A percentile compares a stretch with the other conserved stretches of the same genome.
Evolutionary conservation across 2,113 vertebrate species (phyloP).

Genomic region (Platysternon megacephalum): DNA sequence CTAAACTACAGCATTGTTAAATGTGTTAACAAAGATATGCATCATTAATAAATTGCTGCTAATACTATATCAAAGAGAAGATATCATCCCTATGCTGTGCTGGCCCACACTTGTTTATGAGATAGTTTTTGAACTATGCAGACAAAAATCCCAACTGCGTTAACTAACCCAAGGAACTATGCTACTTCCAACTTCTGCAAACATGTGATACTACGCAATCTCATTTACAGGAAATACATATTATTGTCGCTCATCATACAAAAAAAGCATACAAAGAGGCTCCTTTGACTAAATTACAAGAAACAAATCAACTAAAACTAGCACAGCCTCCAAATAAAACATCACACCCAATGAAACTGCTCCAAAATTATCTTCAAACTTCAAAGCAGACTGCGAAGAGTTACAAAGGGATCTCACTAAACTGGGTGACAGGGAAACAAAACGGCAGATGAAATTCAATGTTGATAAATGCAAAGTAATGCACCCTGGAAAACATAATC

Average conservation of each 20-base stretch:
- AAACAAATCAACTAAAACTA: background rate
- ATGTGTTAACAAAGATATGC: background rate
- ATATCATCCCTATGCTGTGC: background rate
- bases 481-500: too few species aligned
- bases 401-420: too few species aligned
- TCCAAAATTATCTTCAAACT: too few species aligned
- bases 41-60: background rate
- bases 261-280: background rate
- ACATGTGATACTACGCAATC: background rate
- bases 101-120: background rate
- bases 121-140: background rate
- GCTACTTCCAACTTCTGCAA: background rate
- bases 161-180: background rate
- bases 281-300: background rate
- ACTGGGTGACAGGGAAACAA: too few species aligned
- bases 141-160: background rate
- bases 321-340: background rate
- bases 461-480: too few species aligned
- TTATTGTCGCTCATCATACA: background rate
- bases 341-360: too few species aligned
- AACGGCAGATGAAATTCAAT: too few species aligned
- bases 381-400: too few species aligned
- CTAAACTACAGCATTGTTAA: background rate
- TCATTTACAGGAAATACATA: background rate
- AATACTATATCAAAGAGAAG: background rate